phyloP scores from a whole-genome alignment of 2,888 invertebrate species.

The Athalia rosae region DNA sequence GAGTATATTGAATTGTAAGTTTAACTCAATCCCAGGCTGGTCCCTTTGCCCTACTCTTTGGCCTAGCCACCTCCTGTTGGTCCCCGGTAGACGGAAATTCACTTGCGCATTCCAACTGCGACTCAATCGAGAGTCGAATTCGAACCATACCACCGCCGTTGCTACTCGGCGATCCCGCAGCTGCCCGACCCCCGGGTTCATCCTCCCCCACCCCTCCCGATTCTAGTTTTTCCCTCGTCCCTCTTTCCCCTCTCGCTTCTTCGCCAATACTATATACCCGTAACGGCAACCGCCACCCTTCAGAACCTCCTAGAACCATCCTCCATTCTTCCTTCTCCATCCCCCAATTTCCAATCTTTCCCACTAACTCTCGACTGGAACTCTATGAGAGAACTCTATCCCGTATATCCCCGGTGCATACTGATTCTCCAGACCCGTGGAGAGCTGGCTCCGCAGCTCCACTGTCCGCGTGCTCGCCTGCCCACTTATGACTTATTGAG shows the following conservation, averaged over 20 bases:
- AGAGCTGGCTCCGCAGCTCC: constrained; percentile 6
- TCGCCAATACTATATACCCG: constrained; percentile 1
- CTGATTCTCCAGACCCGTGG: constrained; percentile 51
- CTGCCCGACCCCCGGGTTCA: constrained; percentile 45
- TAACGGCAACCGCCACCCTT: constrained; percentile 21
- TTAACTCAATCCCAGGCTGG: constrained; percentile 26
- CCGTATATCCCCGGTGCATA: constrained; percentile 57
- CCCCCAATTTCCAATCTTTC: constrained; percentile 31
- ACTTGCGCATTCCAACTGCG: constrained; percentile 56
- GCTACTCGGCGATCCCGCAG: constrained; percentile 23
- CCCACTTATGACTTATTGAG: constrained; percentile 49
- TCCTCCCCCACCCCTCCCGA: background rate
- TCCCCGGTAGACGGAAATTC: constrained; percentile 49
- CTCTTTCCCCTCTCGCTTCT: no score
- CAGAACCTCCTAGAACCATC: constrained; percentile 22
- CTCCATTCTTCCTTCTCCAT: background rate
- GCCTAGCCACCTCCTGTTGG: constrained; percentile 14
- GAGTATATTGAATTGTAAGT: constrained; percentile 29
- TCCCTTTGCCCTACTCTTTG: constrained; percentile 4
- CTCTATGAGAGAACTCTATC: constrained; percentile 52
- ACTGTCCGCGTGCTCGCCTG: constrained; percentile 21
- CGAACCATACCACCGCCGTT: constrained; percentile 46
- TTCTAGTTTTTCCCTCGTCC: constrained; percentile 3
- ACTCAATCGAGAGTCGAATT: constrained; percentile 60
- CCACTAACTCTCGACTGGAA: constrained; percentile 34